A percentile compares a stretch with the other conserved stretches of the same genome.
Evolutionary conservation across 1,140 invertebrate genomes (phyloP).

Genomic region (Aricia agestis): DNA sequence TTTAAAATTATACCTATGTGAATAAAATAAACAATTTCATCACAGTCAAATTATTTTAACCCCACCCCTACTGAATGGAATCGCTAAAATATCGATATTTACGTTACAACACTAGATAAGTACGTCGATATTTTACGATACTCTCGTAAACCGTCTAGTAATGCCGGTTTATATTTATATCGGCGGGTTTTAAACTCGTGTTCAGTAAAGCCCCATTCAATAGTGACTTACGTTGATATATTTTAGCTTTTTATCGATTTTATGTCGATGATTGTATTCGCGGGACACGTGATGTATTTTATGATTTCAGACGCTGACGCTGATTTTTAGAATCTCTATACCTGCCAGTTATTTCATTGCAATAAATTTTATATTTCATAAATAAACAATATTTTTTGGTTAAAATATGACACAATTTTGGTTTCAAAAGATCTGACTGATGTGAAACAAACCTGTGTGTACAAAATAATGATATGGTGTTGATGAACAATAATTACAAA

Average conservation of each 20-base stretch:
- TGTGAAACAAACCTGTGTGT: no score
- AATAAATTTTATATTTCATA: no score
- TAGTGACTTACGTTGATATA: constrained; percentile 8
- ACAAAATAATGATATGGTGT: no score
- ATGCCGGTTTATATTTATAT: constrained; percentile 15
- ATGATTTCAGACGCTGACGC: background rate
- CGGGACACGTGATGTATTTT: background rate
- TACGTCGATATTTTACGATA: constrained; percentile 16
- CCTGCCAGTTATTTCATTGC: no score
- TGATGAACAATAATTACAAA: no score
- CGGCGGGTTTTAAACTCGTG: constrained; percentile 4
- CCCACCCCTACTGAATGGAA: background rate
- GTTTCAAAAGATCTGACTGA: no score
- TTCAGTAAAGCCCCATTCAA: constrained; percentile 10
- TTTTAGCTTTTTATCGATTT: constrained; percentile 13
- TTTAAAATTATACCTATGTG: constrained; percentile 12
- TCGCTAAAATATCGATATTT: constrained; percentile 8
- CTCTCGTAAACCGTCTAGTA: constrained; percentile 11
- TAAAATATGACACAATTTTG: no score
- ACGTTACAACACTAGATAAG: background rate
- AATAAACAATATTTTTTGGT: no score
- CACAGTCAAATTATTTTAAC: background rate
- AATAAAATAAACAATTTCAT: background rate
- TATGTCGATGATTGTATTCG: background rate
- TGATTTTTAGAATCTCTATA: no score